Base-by-base conservation (phyloP, 2,888 invertebrate species). In the Aphrophora alni region DNA sequence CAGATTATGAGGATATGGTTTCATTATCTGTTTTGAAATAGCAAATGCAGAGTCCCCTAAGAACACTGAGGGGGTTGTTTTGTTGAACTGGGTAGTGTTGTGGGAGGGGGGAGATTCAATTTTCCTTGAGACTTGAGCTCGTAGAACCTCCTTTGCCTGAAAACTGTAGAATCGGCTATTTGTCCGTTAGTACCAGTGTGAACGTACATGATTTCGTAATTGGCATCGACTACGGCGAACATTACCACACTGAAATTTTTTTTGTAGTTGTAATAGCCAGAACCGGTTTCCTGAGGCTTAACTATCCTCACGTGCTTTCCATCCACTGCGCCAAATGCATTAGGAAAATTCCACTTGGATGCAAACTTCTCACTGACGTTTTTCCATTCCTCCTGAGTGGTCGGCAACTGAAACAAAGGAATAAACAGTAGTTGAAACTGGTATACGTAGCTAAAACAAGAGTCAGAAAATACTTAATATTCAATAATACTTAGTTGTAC, bases 251-350 rank as follows among this genome's bases (percentile, higher is more conserved):
- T 28, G 73, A 28, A 73, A 73, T 5, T 28, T 28, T n/a, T 28
- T 73, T 27, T 73, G 73, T 73, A 28, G 73, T 73, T 73, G 21
- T 5, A 73, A 33, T 73, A 73, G 14, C 12, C 33, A 4, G 73
- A 73, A 10, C 73, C 73, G 12, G 17, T 28, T 28, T 3, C 28
- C 4, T 28, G 3, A 12, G 33, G 33, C 10, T 73, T 73, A 8
- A 27, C 73, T 28, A 73, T 73, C 26, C 33, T 26, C 28, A 73
- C 73, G 3, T 33, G 33, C 33, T 33, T 33, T 33, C 33, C 33
- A 33, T 33, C 33, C 27, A 73, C 26, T 24, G 73, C 27, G 12
- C 73, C 73, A 33, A 73, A 8, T 28, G 14, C 73, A 73, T 73
- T 10, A 73, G 28, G 14, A 33, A 73, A 73, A 73, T 73, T 73